Evolutionary conservation across 2,888 invertebrate species (phyloP).

Genomic region (Leptopilina myrica): DNA sequence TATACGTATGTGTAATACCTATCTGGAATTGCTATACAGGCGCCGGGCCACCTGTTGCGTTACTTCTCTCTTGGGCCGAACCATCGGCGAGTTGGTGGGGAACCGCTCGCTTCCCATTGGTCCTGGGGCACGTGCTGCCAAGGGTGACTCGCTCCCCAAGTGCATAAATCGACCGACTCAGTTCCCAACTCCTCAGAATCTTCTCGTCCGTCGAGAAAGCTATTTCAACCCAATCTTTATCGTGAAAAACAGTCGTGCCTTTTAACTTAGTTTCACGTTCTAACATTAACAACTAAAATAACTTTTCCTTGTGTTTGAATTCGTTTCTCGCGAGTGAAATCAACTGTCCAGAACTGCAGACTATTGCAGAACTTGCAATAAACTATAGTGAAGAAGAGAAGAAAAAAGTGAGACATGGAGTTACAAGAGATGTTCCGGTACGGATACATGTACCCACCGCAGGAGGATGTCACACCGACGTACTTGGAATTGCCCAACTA

Average conservation of each 20-base stretch:
- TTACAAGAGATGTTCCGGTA: constrained; percentile 75
- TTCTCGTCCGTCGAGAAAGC: constrained; percentile 60
- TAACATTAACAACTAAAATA: no score
- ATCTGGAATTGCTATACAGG: constrained; percentile 41
- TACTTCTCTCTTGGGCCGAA: constrained; percentile 53
- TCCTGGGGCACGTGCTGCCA: constrained; percentile 73
- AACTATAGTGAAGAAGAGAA: not conserved
- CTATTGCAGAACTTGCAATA: not conserved
- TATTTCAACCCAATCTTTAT: constrained; percentile 41
- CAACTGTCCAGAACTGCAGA: not conserved
- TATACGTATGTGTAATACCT: constrained; percentile 33
- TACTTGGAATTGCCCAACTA: constrained; percentile 71
- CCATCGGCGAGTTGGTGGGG: constrained; percentile 59
- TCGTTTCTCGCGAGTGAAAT: not conserved
- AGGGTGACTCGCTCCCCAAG: constrained; percentile 71
- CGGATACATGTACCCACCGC: constrained; percentile 72
- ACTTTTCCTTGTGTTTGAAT: no score
- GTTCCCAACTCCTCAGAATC: constrained; percentile 66
- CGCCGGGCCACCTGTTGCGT: constrained; percentile 71
- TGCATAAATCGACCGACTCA: constrained; percentile 70
- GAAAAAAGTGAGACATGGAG: constrained; percentile 63
- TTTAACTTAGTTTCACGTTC: not conserved
- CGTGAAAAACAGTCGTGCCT: constrained; percentile 22
- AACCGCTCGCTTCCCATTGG: constrained; percentile 64
- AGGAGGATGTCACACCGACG: constrained; percentile 67